A percentile compares a stretch with the other conserved stretches of the same genome.
Conservation (phyloP, 2,113 vertebrate genomes). For the Myanophis thanlyinensis region DNA sequence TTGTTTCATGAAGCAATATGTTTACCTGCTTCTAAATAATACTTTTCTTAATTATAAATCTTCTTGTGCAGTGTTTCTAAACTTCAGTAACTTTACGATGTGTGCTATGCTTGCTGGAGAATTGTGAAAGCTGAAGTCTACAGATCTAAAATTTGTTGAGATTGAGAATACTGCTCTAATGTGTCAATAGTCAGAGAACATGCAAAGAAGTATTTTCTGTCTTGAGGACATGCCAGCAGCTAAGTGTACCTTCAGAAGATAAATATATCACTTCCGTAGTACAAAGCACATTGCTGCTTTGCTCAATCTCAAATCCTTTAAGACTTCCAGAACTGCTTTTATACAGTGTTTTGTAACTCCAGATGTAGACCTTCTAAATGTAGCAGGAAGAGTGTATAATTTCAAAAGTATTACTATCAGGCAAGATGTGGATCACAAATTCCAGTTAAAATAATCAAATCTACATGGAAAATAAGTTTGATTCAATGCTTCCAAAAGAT, state of each 20-base stretch:
- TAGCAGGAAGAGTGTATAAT: background rate
- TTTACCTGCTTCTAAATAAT: background rate
- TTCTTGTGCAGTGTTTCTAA: background rate
- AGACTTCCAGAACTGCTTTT: background rate
- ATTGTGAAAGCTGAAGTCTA: too few species aligned
- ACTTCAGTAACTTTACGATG: too few species aligned
- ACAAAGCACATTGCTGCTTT: background rate
- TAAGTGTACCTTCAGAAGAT: background rate
- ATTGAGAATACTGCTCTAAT: background rate
- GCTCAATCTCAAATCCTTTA: background rate
- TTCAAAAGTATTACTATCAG: background rate
- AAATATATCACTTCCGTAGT: background rate
- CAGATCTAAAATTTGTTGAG: background rate
- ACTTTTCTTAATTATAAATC: background rate
- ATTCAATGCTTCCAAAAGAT: background rate
- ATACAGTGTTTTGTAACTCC: background rate
- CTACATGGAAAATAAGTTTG: background rate
- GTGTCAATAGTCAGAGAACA: background rate
- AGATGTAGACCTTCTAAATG: background rate
- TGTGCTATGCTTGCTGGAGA: too few species aligned
- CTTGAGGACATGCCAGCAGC: background rate
- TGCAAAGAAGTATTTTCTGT: background rate
- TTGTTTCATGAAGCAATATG: background rate
- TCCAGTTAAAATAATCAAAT: background rate
- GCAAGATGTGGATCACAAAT: background rate